A percentile compares a stretch with the other conserved stretches of the same genome.
These are phyloP conservation scores for Drosophila conformis DNA, from an alignment of 2,888 invertebrate genomes.

Conservation along the genomic window DNA sequence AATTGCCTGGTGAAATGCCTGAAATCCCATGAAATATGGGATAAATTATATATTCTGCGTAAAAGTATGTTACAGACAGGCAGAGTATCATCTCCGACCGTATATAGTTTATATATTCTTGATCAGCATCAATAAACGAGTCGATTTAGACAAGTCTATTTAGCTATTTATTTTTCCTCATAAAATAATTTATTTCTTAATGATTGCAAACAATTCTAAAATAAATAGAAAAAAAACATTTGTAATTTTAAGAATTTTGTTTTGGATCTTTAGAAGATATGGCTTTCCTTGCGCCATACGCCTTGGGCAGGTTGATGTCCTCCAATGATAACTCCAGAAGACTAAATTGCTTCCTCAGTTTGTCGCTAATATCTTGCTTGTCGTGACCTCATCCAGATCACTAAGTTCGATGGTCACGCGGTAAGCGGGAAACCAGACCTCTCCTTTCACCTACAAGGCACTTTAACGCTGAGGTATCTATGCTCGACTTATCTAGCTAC, in stretches of 20 bases:
- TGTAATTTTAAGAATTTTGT: neutral
- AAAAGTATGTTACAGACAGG: neutral
- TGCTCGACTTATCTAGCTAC: neutral
- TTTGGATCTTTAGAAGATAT: no score
- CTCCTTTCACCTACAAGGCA: neutral
- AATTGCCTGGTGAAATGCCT: constrained; percentile 36
- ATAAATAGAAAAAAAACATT: neutral
- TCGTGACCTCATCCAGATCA: neutral
- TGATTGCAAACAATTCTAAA: neutral
- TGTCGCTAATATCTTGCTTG: neutral
- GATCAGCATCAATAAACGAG: neutral
- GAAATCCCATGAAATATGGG: neutral
- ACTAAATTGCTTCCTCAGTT: neutral
- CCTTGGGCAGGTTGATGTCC: no score
- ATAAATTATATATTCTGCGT: no score
- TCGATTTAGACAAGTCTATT: neutral
- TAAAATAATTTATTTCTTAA: neutral
- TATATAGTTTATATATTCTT: neutral
- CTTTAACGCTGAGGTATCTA: neutral
- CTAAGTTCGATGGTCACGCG: neutral
- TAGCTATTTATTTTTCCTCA: neutral
- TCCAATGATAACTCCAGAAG: neutral
- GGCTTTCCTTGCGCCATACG: no score
- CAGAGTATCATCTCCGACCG: neutral
- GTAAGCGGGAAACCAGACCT: neutral